Percentiles rank a stretch among this genome's conserved stretches.
phyloP scores from a whole-genome alignment of 2,888 invertebrate genomes.

The Parnassius mnemosyne region DNA sequence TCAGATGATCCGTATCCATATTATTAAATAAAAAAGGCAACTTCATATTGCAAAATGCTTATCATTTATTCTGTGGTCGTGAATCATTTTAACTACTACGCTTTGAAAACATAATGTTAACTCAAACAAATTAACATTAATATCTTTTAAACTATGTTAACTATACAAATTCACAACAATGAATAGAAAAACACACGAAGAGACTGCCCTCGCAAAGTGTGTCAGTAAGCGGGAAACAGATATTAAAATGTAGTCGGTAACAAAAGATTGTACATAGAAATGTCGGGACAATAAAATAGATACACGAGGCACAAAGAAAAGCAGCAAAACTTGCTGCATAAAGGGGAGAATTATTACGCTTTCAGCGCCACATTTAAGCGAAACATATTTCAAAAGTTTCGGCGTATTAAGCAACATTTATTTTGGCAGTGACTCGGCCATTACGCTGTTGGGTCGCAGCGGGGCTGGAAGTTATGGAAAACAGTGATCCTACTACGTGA shows the following conservation, averaged over 20 bases:
- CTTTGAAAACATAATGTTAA: not conserved
- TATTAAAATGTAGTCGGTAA: constrained; percentile 25
- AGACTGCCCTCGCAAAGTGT: constrained; percentile 17
- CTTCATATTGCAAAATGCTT: too few relatives aligned
- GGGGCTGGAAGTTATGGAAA: constrained; percentile 59
- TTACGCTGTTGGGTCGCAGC: constrained; percentile 57
- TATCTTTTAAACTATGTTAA: not conserved
- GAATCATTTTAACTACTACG: not conserved
- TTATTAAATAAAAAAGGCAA: too few relatives aligned
- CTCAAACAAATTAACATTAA: not conserved
- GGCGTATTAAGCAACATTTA: constrained; percentile 79
- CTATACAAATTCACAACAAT: constrained; percentile 4
- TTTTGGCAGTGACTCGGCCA: constrained; percentile 77
- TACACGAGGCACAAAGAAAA: constrained; percentile 56
- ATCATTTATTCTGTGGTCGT: too few relatives aligned
- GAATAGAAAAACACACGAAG: constrained; percentile 12
- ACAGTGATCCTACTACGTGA: constrained; percentile 45
- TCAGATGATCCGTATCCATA: too few relatives aligned
- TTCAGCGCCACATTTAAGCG: constrained; percentile 78
- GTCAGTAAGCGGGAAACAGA: constrained; percentile 13
- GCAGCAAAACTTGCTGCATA: constrained; percentile 64
- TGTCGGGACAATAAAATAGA: constrained; percentile 57
- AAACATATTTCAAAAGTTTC: constrained; percentile 79
- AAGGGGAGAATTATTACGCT: constrained; percentile 75
- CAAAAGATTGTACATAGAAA: constrained; percentile 38